phyloP scores from a whole-genome alignment of 2,797 vertebrate genomes.

The Otolemur crassicaudatus region DNA sequence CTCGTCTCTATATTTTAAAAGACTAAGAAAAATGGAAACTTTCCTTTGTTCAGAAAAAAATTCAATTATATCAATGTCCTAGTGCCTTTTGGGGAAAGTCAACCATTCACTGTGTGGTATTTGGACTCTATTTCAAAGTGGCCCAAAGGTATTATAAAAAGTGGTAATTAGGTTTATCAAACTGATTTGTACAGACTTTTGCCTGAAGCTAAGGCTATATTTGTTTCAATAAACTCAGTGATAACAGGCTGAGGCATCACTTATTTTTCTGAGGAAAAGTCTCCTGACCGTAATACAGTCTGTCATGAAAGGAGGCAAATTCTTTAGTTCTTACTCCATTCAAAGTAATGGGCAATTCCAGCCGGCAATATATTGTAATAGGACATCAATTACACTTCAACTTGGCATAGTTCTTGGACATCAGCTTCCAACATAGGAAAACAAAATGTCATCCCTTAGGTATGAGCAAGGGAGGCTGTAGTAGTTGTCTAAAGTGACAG shows the following conservation, averaged over 20 bases:
- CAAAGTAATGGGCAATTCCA: background rate
- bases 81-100: constrained; percentile 62
- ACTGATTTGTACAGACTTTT: constrained; percentile 81
- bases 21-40: constrained; percentile 23
- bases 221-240: constrained; percentile 74
- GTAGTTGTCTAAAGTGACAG: background rate
- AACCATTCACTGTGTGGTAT: constrained; percentile 30
- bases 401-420: background rate
- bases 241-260: constrained; percentile 60
- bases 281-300: constrained; percentile 45
- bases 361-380: background rate
- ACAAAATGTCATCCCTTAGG: background rate
- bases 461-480: background rate
- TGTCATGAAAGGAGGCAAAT: constrained; percentile 33
- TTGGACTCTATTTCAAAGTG: constrained; percentile 72
- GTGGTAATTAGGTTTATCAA: constrained; percentile 79
- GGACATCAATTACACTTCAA: background rate
- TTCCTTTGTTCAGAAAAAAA: constrained; percentile 51
- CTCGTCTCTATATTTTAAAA: background rate
- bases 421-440: background rate
- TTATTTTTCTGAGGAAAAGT: constrained; percentile 66
- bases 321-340: background rate
- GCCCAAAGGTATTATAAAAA: constrained; percentile 76
- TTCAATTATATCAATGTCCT: constrained; percentile 62
- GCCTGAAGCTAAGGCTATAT: constrained; percentile 66